Conservation (phyloP, 2,797 vertebrate species). For the Fratercula arctica region DNA sequence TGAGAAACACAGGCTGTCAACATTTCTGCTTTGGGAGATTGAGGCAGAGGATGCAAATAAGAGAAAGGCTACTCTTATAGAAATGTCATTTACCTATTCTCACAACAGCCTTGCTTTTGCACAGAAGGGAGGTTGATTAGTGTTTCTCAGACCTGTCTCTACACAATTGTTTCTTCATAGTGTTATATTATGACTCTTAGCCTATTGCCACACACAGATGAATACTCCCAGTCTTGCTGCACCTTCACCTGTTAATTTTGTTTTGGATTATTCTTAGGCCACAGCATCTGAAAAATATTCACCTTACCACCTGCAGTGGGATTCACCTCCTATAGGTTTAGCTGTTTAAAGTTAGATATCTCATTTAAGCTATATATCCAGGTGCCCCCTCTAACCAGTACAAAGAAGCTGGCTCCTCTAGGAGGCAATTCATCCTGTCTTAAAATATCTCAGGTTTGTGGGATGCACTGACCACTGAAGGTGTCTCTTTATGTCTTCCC, state of each 20-base stretch:
- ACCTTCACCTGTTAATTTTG: not conserved
- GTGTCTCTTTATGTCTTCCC: not conserved
- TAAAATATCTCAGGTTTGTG: not conserved
- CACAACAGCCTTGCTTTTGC: not conserved
- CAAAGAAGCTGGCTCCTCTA: not conserved
- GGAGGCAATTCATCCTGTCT: not conserved
- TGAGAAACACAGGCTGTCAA: not conserved
- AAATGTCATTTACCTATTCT: not conserved
- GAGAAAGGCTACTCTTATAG: not conserved
- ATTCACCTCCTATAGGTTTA: not conserved
- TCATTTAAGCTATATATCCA: not conserved
- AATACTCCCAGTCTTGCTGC: not conserved
- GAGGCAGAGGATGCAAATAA: not conserved
- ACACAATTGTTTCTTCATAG: not conserved
- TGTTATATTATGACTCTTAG: not conserved
- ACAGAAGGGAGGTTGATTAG: accelerated
- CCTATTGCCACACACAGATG: not conserved
- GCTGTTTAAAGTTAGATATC: not conserved
- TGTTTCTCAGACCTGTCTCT: not conserved
- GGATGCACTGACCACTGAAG: not conserved
- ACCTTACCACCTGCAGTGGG: not conserved
- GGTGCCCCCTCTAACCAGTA: not conserved
- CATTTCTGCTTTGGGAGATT: not conserved
- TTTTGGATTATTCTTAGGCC: not conserved
- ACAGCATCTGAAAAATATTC: not conserved